Evolutionary conservation across 2,888 invertebrate species (phyloP).

Genomic region (Epistrophe eligans): DNA sequence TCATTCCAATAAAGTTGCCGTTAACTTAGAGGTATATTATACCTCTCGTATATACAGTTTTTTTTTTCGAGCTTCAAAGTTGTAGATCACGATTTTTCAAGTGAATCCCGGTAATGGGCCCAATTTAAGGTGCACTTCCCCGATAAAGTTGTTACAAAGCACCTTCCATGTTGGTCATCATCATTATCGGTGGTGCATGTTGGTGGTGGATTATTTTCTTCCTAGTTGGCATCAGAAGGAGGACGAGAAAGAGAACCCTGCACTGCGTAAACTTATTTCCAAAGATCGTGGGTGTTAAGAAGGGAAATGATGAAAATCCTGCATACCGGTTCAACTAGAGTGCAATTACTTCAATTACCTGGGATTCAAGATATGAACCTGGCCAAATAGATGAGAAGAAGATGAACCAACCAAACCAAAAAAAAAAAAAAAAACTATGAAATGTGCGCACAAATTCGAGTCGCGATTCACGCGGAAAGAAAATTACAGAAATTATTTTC

Average conservation of each 20-base stretch:
- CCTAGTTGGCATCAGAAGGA: slow-evolving; percentile 43
- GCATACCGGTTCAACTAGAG: slow-evolving; percentile 66
- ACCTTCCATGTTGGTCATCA: slow-evolving; percentile 73
- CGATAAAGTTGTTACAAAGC: slow-evolving; percentile 73
- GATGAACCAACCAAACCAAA: slow-evolving; percentile 6
- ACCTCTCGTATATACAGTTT: background rate
- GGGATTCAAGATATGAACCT: slow-evolving; percentile 50
- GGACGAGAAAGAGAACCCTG: background rate
- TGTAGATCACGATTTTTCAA: slow-evolving; percentile 75
- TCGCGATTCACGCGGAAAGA: slow-evolving; percentile 70
- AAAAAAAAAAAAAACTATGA: slow-evolving; percentile 7
- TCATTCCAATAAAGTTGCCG: slow-evolving; percentile 46
- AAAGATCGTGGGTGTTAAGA: slow-evolving; percentile 63
- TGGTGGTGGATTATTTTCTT: slow-evolving; percentile 47
- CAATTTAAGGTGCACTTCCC: slow-evolving; percentile 70
- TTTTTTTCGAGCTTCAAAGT: slow-evolving; percentile 45
- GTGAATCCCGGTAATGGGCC: slow-evolving; percentile 69
- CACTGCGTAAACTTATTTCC: slow-evolving; percentile 53
- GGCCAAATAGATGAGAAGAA: slow-evolving; percentile 15
- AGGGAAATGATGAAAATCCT: slow-evolving; percentile 28
- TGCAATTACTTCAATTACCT: slow-evolving; percentile 75
- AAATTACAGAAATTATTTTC: slow-evolving; percentile 75
- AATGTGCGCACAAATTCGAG: slow-evolving; percentile 51
- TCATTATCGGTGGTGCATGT: slow-evolving; percentile 57
- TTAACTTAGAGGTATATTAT: slow-evolving; percentile 13